Evolutionary conservation across 2,797 vertebrate species (phyloP), one percentile per base, ranked within the genome.

Genomic region (Glossophaga mutica): DNA sequence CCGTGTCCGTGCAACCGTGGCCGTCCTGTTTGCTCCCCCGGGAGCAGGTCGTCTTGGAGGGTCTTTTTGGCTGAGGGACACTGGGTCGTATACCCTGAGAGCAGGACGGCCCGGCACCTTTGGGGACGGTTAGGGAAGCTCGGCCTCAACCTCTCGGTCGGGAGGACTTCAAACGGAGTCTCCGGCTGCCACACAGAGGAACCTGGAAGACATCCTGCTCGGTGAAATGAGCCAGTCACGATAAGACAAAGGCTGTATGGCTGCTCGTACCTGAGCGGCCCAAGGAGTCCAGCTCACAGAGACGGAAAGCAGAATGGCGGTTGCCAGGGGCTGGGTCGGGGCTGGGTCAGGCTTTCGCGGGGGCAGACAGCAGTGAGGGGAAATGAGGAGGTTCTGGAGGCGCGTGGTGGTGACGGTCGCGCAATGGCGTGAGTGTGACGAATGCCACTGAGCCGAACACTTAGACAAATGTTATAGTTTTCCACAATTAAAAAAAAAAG

Each of bases 191-290:
- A 8, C 1, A 42, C 22, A 1, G 65, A 42, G 6, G 70, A 6
- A 15, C 70, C 70, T 9, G 37, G 6, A 15, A 15, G 62, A 18
- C 8, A 18, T 1, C 3, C 14, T 46, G 22, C 48, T 6, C 9
- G 8, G 19, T 4, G 55, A 65, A 7, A 65, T 7, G 18, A 15
- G 62, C 46, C 15, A 3, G 44, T 22, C 21, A 9, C 1, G 0
- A 19, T 11, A 37, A 19, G 6, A 9, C 59, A 10, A 2, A 11
- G 3, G 7, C 3, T 0, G 19, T 2, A 0, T 1, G 18, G 4
- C 9, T 39, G 8, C 57, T 4, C n/a, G 8, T 9, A 0, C 0
- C 3, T 3, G 29, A 29, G 44, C 22, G 24, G 9, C n/a, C 46
- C 9, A 4, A 3, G 34, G 9, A 8, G 46, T 26, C 42, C 6